phyloP scores from a whole-genome alignment of 2,888 invertebrate genomes.

The Tetragonula carbonaria region DNA sequence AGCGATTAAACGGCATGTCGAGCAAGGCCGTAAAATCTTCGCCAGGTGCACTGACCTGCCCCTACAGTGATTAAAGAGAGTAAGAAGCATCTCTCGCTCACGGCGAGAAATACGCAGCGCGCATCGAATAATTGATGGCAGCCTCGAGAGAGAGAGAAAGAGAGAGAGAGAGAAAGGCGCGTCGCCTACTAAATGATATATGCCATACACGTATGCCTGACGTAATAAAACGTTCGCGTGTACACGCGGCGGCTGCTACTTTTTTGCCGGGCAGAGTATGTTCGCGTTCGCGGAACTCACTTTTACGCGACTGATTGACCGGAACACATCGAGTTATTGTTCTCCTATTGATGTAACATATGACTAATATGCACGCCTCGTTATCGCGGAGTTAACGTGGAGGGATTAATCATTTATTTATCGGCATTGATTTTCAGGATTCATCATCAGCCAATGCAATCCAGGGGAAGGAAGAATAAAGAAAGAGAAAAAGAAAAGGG shows the following conservation, averaged over 20 bases:
- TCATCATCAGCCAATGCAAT: too few species aligned
- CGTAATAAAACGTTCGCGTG: constrained; percentile 52
- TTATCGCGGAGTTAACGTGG: not conserved
- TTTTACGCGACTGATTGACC: constrained; percentile 10
- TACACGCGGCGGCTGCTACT: constrained; percentile 24
- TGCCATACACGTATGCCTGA: constrained; percentile 49
- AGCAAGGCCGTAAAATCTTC: constrained; percentile 54
- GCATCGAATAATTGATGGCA: constrained; percentile 59
- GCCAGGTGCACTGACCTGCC: constrained; percentile 65
- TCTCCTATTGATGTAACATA: constrained; percentile 8
- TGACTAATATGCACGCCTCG: not conserved
- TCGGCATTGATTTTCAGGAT: too few species aligned
- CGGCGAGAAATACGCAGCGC: constrained; percentile 42
- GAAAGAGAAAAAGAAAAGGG: too few species aligned
- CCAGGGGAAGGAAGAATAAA: too few species aligned
- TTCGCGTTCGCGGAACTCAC: constrained; percentile 32
- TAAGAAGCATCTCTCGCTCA: constrained; percentile 36
- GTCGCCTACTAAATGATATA: constrained; percentile 29
- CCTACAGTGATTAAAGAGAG: constrained; percentile 54
- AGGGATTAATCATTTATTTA: not conserved
- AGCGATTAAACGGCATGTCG: constrained; percentile 58
- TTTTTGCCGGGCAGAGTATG: constrained; percentile 25
- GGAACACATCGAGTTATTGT: constrained; percentile 45
- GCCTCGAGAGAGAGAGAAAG: not conserved
- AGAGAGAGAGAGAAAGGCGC: constrained; percentile 11